phyloP scores from a whole-genome alignment of 2,113 vertebrate genomes.

The Galemys pyrenaicus region DNA sequence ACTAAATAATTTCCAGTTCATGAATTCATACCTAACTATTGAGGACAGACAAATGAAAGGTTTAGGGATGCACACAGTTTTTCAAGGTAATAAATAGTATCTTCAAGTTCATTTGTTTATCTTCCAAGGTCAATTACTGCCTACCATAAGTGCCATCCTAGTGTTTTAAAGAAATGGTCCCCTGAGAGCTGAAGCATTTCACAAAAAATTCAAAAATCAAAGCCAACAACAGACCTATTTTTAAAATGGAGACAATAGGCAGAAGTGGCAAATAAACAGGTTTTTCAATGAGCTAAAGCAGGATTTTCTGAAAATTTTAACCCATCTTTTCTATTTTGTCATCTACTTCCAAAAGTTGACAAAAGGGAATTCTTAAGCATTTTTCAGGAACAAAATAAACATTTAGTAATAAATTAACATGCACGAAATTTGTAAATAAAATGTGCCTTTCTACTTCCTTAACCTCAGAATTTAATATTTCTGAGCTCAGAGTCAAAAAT shows the following conservation, averaged over 20 bases:
- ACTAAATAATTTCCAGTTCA: background rate
- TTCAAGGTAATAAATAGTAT: background rate
- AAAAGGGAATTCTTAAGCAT: background rate
- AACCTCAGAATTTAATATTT: background rate
- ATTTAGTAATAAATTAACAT: slow-evolving; percentile 4
- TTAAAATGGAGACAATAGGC: background rate
- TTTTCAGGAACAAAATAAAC: slow-evolving; percentile 20
- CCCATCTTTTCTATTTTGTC: background rate
- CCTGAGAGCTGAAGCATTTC: background rate
- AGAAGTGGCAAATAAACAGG: background rate
- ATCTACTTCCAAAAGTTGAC: background rate
- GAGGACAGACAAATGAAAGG: background rate
- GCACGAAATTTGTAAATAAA: background rate
- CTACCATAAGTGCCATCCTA: background rate
- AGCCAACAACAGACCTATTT: background rate
- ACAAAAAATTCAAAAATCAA: background rate
- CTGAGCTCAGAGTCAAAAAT: background rate
- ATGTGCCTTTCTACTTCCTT: background rate
- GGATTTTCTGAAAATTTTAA: background rate
- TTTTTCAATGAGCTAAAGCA: background rate
- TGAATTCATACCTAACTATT: background rate
- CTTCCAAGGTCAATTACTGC: background rate
- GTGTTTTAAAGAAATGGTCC: background rate
- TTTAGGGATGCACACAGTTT: background rate
- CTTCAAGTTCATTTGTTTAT: background rate